phyloP scores from a whole-genome alignment of 2,888 invertebrate species.

The Myopa tessellatipennis region DNA sequence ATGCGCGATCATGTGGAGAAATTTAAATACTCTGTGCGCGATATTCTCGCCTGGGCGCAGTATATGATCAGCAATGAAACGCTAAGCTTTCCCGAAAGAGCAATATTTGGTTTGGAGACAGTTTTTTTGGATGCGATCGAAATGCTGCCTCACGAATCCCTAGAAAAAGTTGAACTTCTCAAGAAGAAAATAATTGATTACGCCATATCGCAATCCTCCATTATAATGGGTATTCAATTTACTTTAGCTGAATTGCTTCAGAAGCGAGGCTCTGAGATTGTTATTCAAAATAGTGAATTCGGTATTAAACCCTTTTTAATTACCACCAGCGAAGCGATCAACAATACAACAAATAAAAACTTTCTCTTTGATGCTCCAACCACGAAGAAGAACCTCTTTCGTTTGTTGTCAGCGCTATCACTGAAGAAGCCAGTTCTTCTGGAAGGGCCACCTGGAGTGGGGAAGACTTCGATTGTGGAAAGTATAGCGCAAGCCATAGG shows the following conservation, averaged over 20 bases:
- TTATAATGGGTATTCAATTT: slow-evolving; percentile 67
- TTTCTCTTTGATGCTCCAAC: slow-evolving; percentile 85
- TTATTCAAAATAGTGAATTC: slow-evolving; percentile 67
- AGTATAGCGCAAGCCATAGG: slow-evolving; percentile 89
- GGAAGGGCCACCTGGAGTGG: slow-evolving; percentile 98
- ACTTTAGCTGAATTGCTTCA: slow-evolving; percentile 62
- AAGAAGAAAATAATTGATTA: slow-evolving; percentile 71
- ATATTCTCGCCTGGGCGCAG: slow-evolving; percentile 90
- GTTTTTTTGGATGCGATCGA: slow-evolving; percentile 94
- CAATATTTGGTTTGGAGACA: slow-evolving; percentile 90
- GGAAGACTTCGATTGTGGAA: slow-evolving; percentile 94
- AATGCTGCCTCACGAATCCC: slow-evolving; percentile 78
- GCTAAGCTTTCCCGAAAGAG: slow-evolving; percentile 72
- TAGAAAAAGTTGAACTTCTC: slow-evolving; percentile 68
- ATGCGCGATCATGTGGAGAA: slow-evolving; percentile 80
- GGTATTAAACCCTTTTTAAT: slow-evolving; percentile 84
- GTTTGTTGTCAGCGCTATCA: slow-evolving; percentile 89
- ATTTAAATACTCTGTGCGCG: slow-evolving; percentile 89
- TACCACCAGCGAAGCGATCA: slow-evolving; percentile 51
- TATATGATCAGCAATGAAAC: slow-evolving; percentile 75
- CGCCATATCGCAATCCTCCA: slow-evolving; percentile 71
- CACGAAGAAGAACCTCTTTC: slow-evolving; percentile 82
- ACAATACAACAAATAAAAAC: slow-evolving; percentile 51
- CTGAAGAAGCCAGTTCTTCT: slow-evolving; percentile 91
- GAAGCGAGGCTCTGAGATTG: slow-evolving; percentile 62